Conservation (phyloP, 1,140 invertebrate genomes). For the Drosophila biarmipes region DNA sequence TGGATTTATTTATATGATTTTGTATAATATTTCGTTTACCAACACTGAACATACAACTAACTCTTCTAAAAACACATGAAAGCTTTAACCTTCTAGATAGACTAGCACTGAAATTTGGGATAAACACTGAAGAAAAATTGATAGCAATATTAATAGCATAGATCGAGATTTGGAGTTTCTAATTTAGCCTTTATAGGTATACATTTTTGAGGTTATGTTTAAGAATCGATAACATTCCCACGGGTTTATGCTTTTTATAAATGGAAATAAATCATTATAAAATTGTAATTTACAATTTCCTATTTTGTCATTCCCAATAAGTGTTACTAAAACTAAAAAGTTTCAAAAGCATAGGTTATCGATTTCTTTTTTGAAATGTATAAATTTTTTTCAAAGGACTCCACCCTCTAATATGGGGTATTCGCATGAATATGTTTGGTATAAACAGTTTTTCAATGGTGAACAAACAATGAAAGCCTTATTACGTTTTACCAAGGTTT, state of each 20-base stretch:
- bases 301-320: too few relatives aligned
- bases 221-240: too few relatives aligned
- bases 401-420: background rate
- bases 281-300: too few relatives aligned
- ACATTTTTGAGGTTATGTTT: too few relatives aligned
- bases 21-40: slow-evolving; percentile 4
- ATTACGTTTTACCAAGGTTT: background rate
- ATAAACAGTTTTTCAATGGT: background rate
- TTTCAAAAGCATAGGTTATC: background rate
- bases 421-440: too few relatives aligned
- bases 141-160: background rate
- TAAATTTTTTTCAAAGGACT: background rate
- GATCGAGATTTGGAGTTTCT: background rate
- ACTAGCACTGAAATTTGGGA: background rate
- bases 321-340: background rate
- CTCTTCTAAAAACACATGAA: background rate
- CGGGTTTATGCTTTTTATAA: too few relatives aligned
- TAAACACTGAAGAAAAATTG: background rate
- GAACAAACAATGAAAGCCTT: background rate
- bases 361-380: background rate
- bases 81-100: background rate
- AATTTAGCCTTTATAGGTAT: too few relatives aligned
- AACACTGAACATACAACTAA: slow-evolving; percentile 15
- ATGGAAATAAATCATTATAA: too few relatives aligned
- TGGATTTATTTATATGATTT: slow-evolving; percentile 5